These are phyloP conservation scores for Aldrovandia affinis DNA, from an alignment of 2,797 vertebrate species.

Conservation along the genomic window DNA sequence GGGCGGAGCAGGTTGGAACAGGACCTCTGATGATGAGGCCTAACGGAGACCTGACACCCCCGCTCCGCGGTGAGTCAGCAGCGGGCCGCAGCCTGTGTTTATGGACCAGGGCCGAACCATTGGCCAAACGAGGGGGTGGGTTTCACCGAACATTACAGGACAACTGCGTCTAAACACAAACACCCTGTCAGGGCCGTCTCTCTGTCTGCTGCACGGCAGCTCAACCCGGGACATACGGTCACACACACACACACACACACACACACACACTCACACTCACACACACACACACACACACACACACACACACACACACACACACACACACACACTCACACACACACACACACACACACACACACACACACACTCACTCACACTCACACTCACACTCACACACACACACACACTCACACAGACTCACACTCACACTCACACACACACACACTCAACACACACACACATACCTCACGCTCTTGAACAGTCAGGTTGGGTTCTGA, in stretches of 20 bases:
- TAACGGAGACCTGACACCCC: conserved; percentile 34
- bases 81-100: conserved; percentile 29
- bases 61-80: conserved; percentile 37
- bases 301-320: background rate
- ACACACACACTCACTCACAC: too few relatives aligned
- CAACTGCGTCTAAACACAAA: conserved; percentile 9
- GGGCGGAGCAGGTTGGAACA: conserved; percentile 27
- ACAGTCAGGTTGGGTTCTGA: too few relatives aligned
- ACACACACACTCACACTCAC: background rate
- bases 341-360: too few relatives aligned
- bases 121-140: background rate
- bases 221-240: background rate
- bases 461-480: too few relatives aligned
- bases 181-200: too few relatives aligned
- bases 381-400: too few relatives aligned
- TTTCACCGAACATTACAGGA: background rate
- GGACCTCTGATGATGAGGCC: conserved; percentile 41
- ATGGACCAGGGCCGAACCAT: conserved; percentile 31
- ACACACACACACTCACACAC: too few relatives aligned
- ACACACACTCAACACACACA: too few relatives aligned
- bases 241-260: background rate
- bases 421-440: too few relatives aligned
- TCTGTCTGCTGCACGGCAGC: background rate
- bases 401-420: too few relatives aligned
- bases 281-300: background rate